Evolutionary conservation across 2,797 vertebrate genomes (phyloP).

Genomic region (Micropoecilia bifurca): DNA sequence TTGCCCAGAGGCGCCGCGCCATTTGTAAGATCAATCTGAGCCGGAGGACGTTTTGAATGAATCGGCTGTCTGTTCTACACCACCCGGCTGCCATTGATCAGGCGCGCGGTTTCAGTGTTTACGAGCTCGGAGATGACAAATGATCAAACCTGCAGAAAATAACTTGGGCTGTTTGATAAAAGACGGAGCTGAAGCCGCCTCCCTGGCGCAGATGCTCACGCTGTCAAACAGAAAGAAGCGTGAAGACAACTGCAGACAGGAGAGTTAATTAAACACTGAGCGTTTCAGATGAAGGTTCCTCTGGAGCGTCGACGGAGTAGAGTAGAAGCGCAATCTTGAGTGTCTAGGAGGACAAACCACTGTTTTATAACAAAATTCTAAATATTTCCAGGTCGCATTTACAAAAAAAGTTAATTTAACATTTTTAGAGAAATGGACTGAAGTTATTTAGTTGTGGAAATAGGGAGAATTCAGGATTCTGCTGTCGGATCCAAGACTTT

Average conservation of each 20-base stretch:
- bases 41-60: background rate
- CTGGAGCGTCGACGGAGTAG: background rate
- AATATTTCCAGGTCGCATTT: background rate
- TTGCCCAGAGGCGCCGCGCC: background rate
- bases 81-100: slow-evolving; percentile 7
- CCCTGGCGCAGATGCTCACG: slow-evolving; percentile 1
- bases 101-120: background rate
- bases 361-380: background rate
- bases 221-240: slow-evolving; percentile 4
- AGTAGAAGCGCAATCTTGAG: background rate
- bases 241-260: slow-evolving; percentile 3
- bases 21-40: background rate
- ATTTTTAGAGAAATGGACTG: background rate
- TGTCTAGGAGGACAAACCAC: background rate
- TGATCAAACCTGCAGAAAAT: slow-evolving; percentile 16
- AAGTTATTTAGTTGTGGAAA: background rate
- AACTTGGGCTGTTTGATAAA: background rate
- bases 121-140: background rate
- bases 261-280: background rate
- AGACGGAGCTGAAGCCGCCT: background rate
- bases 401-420: background rate
- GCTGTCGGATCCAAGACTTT: background rate
- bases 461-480: background rate
- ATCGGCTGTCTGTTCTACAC: background rate
- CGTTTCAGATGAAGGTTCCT: background rate